Base-by-base conservation (phyloP, 1,140 invertebrate species). In the Pogonognathellus flavescens region DNA sequence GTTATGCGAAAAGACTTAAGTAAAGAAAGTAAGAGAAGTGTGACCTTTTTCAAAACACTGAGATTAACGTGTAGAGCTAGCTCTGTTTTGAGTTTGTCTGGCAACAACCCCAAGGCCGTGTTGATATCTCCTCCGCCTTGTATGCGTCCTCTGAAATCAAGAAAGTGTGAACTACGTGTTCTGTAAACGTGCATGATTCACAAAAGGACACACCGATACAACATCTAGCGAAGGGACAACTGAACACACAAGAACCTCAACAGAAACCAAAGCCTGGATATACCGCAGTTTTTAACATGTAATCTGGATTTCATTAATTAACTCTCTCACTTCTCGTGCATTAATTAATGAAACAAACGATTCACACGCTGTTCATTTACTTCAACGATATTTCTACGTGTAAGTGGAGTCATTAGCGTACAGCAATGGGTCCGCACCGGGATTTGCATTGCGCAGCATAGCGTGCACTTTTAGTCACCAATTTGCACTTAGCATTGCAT, bases 21-120 rank as follows among this genome's bases (percentile, higher is more conserved):
- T n/a, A n/a, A n/a, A n/a, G n/a, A n/a, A n/a, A 14, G 25, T n/a
- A 31, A 4, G 16, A 25, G 14, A 9, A 49, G 41, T 7, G 91
- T 92, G 91, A 98, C 97, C 93, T 98, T 98, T 92, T 98, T 98
- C 14, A 99, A 92, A 18, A 98, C 97, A 88, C 96, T 96, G 20
- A 99, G 92, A 91, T 99, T 98, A 83, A 99, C 97, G 91, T 99
- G 97, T 53, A 99, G 92, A 10, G 97, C 97, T 84, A 99, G 92
- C 91, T 99, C 97, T 31, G 97, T 98, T 93, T 98, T 98, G 76
- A 99, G 93, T 91, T 98, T 99, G 90, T 99, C 97, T 1, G 97
- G 97, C 31, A 99, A 92, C 62, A 98, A 92, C 5, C 97, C 97
- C 60, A 99, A 91, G 1, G 96, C 96, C 8, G 97, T 98, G 90